Evolutionary conservation across 2,797 vertebrate genomes (phyloP).

Genomic region (Manis javanica): DNA sequence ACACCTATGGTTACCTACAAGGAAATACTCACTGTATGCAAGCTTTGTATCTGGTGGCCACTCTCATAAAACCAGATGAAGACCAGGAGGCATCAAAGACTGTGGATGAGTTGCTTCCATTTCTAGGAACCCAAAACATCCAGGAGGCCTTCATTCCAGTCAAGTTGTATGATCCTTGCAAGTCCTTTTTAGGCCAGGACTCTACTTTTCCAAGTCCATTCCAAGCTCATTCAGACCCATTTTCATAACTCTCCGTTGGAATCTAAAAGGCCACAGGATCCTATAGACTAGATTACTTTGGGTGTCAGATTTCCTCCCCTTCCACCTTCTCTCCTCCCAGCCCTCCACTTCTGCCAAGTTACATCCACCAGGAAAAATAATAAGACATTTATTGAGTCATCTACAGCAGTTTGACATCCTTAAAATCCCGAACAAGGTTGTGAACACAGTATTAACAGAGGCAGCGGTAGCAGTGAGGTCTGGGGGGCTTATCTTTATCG

Average conservation of each 20-base stretch:
- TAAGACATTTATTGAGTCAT: conserved; percentile 87
- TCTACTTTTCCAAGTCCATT: not conserved
- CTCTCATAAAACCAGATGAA: not conserved
- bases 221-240: not conserved
- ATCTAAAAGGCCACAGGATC: not conserved
- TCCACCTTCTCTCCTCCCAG: not conserved
- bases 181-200: not conserved
- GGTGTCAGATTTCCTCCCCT: not conserved
- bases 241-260: not conserved
- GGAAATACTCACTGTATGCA: not conserved
- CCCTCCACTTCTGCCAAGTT: conserved; percentile 42
- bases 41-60: not conserved
- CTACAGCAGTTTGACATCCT: conserved; percentile 83
- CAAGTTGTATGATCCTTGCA: too few relatives aligned
- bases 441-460: conserved; percentile 80
- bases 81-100: not conserved
- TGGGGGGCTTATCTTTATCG: conserved; percentile 69
- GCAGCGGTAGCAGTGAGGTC: conserved; percentile 78
- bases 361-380: conserved; percentile 82
- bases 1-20: not conserved
- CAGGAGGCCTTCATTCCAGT: not conserved
- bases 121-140: not conserved
- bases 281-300: not conserved
- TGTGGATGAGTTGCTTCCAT: not conserved
- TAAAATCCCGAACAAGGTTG: conserved; percentile 78